These are phyloP conservation scores for Spongilla lacustris DNA, from an alignment of 37 sponge, comb jelly and placozoan genomes.

Conservation along the genomic window DNA sequence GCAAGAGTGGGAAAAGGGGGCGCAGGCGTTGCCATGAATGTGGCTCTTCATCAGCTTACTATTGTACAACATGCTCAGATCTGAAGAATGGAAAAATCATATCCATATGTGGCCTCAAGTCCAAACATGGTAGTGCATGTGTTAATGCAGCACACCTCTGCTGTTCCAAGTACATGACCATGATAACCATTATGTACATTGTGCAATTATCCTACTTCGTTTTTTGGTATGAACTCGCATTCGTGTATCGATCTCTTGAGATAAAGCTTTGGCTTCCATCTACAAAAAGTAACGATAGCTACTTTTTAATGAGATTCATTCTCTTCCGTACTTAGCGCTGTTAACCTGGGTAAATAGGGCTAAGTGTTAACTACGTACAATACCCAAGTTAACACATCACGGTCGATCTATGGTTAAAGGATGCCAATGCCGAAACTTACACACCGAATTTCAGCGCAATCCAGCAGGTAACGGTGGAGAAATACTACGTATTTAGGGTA, in stretches of 20 bases:
- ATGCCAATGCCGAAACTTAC: no score
- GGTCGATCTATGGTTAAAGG: not conserved
- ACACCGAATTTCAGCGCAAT: no score
- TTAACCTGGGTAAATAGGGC: not conserved
- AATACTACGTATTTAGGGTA: no score
- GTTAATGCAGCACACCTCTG: slow-evolving; percentile 1
- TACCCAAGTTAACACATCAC: not conserved
- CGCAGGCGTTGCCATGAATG: not conserved
- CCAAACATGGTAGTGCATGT: not conserved
- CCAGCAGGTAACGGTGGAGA: no score
- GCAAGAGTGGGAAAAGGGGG: not conserved
- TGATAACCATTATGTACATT: not conserved
- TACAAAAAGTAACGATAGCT: not conserved
- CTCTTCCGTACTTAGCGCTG: not conserved
- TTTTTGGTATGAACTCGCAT: not conserved
- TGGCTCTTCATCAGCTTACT: not conserved
- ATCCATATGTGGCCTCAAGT: not conserved
- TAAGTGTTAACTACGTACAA: not conserved
- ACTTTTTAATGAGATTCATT: not conserved
- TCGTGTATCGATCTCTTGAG: not conserved
- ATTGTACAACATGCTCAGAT: not conserved
- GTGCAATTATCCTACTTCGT: not conserved
- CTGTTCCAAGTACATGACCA: not conserved
- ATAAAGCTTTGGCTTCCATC: not conserved
- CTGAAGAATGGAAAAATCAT: not conserved